phyloP scores from a whole-genome alignment of 2,113 vertebrate genomes.

The Peromyscus maniculatus region DNA sequence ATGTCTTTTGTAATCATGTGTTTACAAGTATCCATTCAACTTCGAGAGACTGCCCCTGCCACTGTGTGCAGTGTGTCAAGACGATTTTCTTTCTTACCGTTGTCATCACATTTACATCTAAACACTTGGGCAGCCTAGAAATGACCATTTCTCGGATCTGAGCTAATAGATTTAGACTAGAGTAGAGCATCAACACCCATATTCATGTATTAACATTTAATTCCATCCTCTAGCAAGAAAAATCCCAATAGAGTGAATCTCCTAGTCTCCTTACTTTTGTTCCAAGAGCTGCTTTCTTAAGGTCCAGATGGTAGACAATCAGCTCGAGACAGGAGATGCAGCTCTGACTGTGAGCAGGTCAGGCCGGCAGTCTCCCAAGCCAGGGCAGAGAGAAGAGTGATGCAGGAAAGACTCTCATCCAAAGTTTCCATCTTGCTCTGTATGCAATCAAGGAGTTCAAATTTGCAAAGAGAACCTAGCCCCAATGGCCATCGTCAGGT shows the following conservation, averaged over 20 bases:
- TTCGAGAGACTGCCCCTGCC: neutral
- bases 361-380: neutral
- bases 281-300: neutral
- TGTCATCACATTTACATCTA: neutral
- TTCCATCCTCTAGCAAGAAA: neutral
- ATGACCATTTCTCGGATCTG: conserved; percentile 13
- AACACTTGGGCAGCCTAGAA: neutral
- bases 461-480: neutral
- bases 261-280: neutral
- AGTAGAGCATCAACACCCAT: neutral
- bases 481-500: neutral
- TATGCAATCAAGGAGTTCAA: neutral
- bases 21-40: neutral
- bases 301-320: neutral
- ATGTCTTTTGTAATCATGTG: neutral
- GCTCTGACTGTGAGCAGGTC: neutral
- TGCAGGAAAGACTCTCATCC: neutral
- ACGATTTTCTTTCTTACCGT: neutral
- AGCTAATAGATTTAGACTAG: conserved; percentile 15
- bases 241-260: neutral
- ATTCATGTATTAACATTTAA: neutral
- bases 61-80: neutral
- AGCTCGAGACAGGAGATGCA: neutral
- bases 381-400: neutral
- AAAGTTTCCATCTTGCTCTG: neutral